Conservation (phyloP, 1,140 invertebrate species). For the Sycobia sp. region DNA sequence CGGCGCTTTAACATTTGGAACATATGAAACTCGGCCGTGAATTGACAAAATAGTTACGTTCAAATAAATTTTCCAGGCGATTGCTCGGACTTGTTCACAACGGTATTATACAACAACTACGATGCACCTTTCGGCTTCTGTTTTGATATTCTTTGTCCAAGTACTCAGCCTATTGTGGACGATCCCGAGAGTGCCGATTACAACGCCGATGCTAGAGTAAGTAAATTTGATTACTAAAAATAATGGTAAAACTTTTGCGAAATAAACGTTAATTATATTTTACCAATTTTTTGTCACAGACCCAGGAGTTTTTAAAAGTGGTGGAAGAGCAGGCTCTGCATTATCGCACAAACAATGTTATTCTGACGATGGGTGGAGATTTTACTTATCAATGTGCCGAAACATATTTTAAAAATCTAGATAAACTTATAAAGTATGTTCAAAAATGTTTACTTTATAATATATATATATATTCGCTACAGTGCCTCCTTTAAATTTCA, state of each 20-base stretch:
- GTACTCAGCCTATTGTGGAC: constrained; percentile 79
- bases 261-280: no score
- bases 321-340: constrained; percentile 56
- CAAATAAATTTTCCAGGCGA: constrained; percentile 60
- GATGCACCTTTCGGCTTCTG: constrained; percentile 85
- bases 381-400: constrained; percentile 86
- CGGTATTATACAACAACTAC: constrained; percentile 79
- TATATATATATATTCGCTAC: no score
- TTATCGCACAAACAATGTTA: constrained; percentile 74
- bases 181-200: constrained; percentile 73
- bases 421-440: constrained; percentile 87
- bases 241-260: no score
- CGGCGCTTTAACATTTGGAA: no score
- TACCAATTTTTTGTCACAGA: constrained; percentile 34
- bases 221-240: no score
- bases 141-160: constrained; percentile 82
- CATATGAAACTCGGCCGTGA: no score
- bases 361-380: constrained; percentile 92
- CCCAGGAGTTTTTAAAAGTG: constrained; percentile 37
- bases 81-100: constrained; percentile 71
- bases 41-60: no score
- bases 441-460: no score
- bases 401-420: constrained; percentile 84
- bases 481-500: no score
- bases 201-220: constrained; percentile 73